phyloP scores from a whole-genome alignment of 2,797 vertebrate genomes.

The Spinibarbus caldwelli region DNA sequence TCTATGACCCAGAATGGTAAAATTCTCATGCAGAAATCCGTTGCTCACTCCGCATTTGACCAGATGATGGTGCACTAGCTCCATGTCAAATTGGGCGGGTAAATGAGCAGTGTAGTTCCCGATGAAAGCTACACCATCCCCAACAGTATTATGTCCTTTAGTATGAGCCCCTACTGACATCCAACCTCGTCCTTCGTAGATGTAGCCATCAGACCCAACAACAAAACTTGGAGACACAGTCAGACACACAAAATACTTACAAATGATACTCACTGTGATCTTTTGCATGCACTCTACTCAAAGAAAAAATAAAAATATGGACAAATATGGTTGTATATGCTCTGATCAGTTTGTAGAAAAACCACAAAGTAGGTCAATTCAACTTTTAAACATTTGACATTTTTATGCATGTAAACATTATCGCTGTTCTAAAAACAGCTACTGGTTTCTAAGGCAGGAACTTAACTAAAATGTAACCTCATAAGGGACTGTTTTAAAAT shows the following conservation, averaged over 20 bases:
- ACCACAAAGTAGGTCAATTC: background rate
- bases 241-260: constrained; percentile 12
- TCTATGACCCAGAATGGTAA: constrained; percentile 83
- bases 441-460: background rate
- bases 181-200: constrained; percentile 92
- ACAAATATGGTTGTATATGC: background rate
- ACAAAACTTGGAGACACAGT: constrained; percentile 79
- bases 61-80: constrained; percentile 75
- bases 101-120: constrained; percentile 80
- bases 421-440: background rate
- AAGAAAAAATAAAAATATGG: background rate
- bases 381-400: background rate
- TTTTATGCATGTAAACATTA: background rate
- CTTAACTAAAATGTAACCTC: background rate
- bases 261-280: background rate
- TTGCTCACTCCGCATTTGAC: constrained; percentile 75
- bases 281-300: background rate
- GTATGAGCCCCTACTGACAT: constrained; percentile 81
- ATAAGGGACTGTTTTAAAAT: background rate
- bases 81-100: constrained; percentile 70
- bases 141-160: constrained; percentile 77
- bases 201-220: constrained; percentile 86
- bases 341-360: background rate
- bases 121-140: constrained; percentile 85
- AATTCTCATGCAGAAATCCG: constrained; percentile 73